A percentile compares a stretch with the other conserved stretches of the same genome.
Evolutionary conservation across 35 echinoderm and acorn worm genomes (phyloP).

Genomic region (Apostichopus californicus): DNA sequence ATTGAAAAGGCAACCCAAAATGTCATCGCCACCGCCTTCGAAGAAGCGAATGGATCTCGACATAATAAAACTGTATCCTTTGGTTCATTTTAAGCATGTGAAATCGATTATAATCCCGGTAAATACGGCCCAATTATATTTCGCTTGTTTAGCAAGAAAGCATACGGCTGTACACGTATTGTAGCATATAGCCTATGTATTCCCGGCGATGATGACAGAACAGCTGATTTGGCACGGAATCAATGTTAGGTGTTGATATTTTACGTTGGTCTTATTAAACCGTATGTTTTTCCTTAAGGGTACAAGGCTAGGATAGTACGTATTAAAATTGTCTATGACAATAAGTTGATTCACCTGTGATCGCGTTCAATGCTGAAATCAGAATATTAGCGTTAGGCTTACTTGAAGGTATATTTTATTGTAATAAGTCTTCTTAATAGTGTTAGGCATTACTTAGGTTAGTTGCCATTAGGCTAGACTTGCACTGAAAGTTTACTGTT

Average conservation of each 20-base stretch:
- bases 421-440: too few relatives aligned
- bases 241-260: neutral
- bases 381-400: too few relatives aligned
- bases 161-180: neutral
- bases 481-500: too few relatives aligned
- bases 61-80: slow-evolving; percentile 94
- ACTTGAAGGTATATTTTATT: too few relatives aligned
- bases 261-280: neutral
- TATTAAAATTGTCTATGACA: too few relatives aligned
- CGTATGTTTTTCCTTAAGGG: neutral
- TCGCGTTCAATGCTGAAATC: too few relatives aligned
- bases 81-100: neutral
- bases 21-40: slow-evolving; percentile 89
- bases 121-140: neutral
- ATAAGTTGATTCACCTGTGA: too few relatives aligned
- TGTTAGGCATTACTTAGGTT: too few relatives aligned
- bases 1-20: slow-evolving; percentile 60
- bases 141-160: neutral
- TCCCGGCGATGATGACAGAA: neutral
- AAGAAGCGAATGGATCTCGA: slow-evolving; percentile 88
- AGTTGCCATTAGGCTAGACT: too few relatives aligned
- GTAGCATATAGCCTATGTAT: slow-evolving; percentile 13
- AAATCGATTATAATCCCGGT: neutral
- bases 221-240: slow-evolving; percentile 51
- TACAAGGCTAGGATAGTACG: too few relatives aligned